phyloP scores from a whole-genome alignment of 2,113 vertebrate species.

The Carollia perspicillata region DNA sequence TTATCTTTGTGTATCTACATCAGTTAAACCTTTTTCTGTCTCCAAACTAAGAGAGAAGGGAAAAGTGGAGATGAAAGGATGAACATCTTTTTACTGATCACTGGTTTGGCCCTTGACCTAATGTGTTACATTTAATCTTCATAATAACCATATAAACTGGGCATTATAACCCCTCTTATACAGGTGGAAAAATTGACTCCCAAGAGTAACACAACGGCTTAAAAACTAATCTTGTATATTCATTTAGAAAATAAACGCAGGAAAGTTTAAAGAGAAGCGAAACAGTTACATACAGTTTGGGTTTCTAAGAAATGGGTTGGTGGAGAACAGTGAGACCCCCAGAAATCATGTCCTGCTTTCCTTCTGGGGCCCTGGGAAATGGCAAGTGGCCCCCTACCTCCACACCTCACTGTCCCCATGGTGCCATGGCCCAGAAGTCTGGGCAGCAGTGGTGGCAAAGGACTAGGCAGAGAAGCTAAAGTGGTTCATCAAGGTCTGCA shows the following conservation, averaged over 20 bases:
- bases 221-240: neutral
- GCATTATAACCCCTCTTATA: neutral
- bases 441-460: neutral
- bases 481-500: neutral
- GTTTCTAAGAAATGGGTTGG: neutral
- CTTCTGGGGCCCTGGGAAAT: neutral
- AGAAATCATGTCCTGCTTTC: neutral
- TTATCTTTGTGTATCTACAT: neutral
- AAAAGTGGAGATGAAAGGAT: neutral
- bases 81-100: neutral
- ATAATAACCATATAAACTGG: neutral
- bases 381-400: neutral
- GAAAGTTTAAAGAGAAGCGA: neutral
- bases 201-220: neutral
- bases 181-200: neutral
- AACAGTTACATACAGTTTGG: neutral
- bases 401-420: neutral
- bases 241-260: neutral
- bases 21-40: neutral
- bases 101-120: neutral
- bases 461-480: accelerated
- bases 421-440: too few relatives aligned
- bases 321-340: neutral
- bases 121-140: neutral
- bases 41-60: neutral